These are phyloP conservation scores for Biston betularia DNA, from an alignment of 2,888 invertebrate species.

Conservation along the genomic window DNA sequence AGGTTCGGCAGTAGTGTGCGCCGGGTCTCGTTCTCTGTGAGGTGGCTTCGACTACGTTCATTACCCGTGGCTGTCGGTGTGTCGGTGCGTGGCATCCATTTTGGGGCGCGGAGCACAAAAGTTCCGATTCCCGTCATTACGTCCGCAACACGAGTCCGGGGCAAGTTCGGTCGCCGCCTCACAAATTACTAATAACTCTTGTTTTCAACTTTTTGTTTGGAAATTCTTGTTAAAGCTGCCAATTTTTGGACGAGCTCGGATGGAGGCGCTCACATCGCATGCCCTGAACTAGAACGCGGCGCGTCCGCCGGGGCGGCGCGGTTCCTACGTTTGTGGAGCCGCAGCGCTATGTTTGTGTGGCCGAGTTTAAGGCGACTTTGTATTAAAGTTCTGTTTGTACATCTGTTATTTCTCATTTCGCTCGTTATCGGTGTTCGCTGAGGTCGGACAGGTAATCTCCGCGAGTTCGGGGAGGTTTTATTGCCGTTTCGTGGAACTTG, in stretches of 20 bases:
- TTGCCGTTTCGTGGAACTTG: too few relatives aligned
- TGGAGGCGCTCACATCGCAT: neutral
- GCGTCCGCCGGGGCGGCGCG: too few relatives aligned
- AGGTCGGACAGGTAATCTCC: neutral
- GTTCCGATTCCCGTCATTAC: slow-evolving; percentile 7
- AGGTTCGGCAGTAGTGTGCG: too few relatives aligned
- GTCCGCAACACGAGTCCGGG: slow-evolving; percentile 9
- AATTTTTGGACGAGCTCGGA: neutral
- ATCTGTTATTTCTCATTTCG: slow-evolving; percentile 24
- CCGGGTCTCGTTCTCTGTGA: too few relatives aligned
- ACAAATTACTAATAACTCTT: slow-evolving; percentile 32
- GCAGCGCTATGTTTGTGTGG: neutral
- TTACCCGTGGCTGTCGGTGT: too few relatives aligned
- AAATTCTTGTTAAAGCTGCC: slow-evolving; percentile 1
- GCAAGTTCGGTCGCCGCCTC: slow-evolving; percentile 14
- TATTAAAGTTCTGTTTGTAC: slow-evolving; percentile 18
- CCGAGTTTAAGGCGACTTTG: slow-evolving; percentile 16
- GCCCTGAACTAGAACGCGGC: neutral
- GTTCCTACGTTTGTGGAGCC: neutral
- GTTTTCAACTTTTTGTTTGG: slow-evolving; percentile 28
- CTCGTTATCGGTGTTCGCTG: slow-evolving; percentile 7
- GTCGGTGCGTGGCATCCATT: too few relatives aligned
- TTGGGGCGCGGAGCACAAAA: neutral
- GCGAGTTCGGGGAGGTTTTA: too few relatives aligned
- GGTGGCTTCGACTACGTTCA: too few relatives aligned